Conservation (phyloP, 2,888 invertebrate species). For the Stenodema calcarata region DNA sequence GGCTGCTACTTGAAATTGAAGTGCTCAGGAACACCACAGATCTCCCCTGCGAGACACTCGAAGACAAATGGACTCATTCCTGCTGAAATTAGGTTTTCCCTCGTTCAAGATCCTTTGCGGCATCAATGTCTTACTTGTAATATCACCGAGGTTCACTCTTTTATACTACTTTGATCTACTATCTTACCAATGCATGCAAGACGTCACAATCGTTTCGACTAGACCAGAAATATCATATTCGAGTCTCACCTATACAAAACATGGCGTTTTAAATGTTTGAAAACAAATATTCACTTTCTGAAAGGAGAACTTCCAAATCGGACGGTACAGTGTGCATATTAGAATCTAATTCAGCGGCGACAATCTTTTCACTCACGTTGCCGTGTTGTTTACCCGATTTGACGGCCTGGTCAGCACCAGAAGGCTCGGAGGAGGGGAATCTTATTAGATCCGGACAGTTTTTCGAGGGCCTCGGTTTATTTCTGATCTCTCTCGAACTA, state of each 20-base stretch:
- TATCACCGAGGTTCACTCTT: too few relatives aligned
- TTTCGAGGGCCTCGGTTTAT: conserved; percentile 24
- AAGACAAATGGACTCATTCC: too few relatives aligned
- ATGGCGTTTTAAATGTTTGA: conserved; percentile 47
- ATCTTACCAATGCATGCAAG: not conserved
- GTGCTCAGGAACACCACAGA: too few relatives aligned
- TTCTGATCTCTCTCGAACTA: conserved; percentile 32
- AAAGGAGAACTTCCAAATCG: conserved; percentile 67
- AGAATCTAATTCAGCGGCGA: conserved; percentile 44
- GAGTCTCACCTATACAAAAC: not conserved
- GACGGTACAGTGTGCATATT: conserved; percentile 66
- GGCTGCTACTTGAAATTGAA: too few relatives aligned
- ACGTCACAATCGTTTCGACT: conserved; percentile 19
- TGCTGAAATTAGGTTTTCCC: too few relatives aligned
- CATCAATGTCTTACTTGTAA: too few relatives aligned
- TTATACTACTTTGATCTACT: not conserved
- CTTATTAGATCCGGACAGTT: conserved; percentile 53
- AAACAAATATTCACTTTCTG: conserved; percentile 57
- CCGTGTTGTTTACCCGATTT: not conserved
- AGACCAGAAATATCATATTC: not conserved
- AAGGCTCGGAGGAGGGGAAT: conserved; percentile 57
- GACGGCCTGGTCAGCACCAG: conserved; percentile 12
- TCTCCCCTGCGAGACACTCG: too few relatives aligned
- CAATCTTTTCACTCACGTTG: conserved; percentile 3
- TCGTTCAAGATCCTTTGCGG: too few relatives aligned